phyloP scores from a whole-genome alignment of 1,140 invertebrate genomes.

The Drosophila aff. region DNA sequence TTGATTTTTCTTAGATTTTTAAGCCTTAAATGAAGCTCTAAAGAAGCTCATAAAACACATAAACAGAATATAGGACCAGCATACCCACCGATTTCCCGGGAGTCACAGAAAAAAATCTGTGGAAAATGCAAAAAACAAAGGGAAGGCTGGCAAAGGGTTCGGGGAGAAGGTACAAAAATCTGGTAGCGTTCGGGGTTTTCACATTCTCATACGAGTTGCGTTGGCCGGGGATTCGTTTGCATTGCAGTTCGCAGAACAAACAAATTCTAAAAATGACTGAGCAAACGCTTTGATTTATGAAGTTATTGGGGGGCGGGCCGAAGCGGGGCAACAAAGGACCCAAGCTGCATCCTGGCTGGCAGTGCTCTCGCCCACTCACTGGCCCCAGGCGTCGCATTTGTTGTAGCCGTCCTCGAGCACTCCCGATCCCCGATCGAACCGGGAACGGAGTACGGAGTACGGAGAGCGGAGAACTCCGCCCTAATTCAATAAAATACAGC shows the following conservation, averaged over 20 bases:
- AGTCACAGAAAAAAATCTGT: conserved; percentile 5
- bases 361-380: not conserved
- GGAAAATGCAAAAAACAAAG: not conserved
- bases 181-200: conserved; percentile 18
- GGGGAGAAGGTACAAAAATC: conserved; percentile 11
- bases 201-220: conserved; percentile 32
- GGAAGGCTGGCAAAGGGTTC: too few relatives aligned
- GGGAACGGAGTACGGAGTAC: conserved; percentile 14
- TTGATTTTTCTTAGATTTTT: too few relatives aligned
- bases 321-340: not conserved
- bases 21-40: not conserved
- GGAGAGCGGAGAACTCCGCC: conserved; percentile 34
- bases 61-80: not conserved
- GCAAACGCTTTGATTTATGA: conserved; percentile 82
- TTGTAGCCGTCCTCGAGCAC: conserved; percentile 25
- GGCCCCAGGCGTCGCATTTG: conserved; percentile 68
- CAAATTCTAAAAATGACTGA: conserved; percentile 82
- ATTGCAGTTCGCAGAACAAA: conserved; percentile 61
- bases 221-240: conserved; percentile 50
- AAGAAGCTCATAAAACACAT: too few relatives aligned
- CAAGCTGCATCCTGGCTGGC: conserved; percentile 30
- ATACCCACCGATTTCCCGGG: not conserved
- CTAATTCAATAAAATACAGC: conserved; percentile 82
- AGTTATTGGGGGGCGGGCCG: conserved; percentile 51
- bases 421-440: conserved; percentile 30